These are phyloP conservation scores for Dione vanillae DNA, from an alignment of 2,888 invertebrate species.

Conservation along the genomic window DNA sequence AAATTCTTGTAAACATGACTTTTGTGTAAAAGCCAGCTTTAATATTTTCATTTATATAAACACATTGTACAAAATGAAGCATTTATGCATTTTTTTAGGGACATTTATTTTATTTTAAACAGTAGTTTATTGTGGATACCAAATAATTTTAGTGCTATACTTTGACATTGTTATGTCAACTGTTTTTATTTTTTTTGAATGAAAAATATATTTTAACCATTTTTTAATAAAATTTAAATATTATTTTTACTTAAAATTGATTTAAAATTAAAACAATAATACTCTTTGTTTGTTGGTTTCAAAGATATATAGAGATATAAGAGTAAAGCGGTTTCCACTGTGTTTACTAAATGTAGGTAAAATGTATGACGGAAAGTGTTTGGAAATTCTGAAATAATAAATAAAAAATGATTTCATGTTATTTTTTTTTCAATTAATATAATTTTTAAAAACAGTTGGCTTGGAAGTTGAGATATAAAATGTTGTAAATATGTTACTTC, in stretches of 20 bases:
- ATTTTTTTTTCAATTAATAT: too few species aligned
- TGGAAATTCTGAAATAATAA: too few species aligned
- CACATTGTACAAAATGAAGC: background rate
- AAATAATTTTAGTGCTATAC: constrained; percentile 1
- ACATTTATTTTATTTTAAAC: background rate
- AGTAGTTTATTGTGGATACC: constrained; percentile 12
- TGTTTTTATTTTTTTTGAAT: background rate
- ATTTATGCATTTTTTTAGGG: background rate
- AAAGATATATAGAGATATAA: too few species aligned
- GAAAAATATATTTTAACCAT: too few species aligned
- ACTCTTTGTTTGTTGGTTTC: too few species aligned
- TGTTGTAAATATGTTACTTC: constrained; percentile 1
- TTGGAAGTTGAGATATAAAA: background rate
- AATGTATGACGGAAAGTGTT: too few species aligned
- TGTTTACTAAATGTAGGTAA: too few species aligned
- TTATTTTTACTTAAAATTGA: too few species aligned
- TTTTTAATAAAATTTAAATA: too few species aligned
- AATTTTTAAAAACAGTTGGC: background rate
- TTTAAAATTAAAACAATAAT: too few species aligned
- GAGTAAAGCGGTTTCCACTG: too few species aligned
- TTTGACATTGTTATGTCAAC: constrained; percentile 1
- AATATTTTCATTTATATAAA: background rate
- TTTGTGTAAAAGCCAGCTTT: background rate
- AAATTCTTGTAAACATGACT: background rate
- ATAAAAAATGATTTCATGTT: too few species aligned